Evolutionary conservation across 1,140 invertebrate genomes (phyloP), one percentile per base, ranked within the genome.

Genomic region (Drosophila kohkoa): DNA sequence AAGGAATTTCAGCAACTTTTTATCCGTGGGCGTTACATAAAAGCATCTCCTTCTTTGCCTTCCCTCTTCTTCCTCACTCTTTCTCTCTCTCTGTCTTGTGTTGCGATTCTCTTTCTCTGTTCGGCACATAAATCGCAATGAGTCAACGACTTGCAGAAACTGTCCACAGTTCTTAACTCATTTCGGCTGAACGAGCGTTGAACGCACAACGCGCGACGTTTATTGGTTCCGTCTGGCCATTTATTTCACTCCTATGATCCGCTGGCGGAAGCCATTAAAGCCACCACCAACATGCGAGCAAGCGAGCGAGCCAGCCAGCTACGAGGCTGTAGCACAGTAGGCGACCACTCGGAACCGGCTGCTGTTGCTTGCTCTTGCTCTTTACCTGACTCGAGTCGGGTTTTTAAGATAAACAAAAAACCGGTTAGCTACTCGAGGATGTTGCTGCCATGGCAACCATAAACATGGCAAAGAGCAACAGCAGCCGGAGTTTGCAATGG

Each of bases 221-320:
- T 91, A 90, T 91, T 91, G 87, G 87, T 90, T 90, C 82, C 88
- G 90, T 86, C 90, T 81, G 79, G 79, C 87, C 90, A 92, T 91
- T 92, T 82, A 92, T 91, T 89, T 86, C 81, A 86, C 90, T 92
- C 90, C 83, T 91, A 90, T 90, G 90, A 92, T 92, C 79, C 79
- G 79, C 82, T 92, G 91, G 91, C 90, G 83, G 90, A 89, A 92
- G 90, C 90, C 90, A 92, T 92, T 92, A 92, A 92, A 90, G 79
- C 86, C 77, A 91, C 90, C 86, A 89, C 85, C 85, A 75, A 49
- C 63, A 75, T 64, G 45, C 72, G 63, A 60, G 30, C 35, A 32
- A 32, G 32, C 35, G 35, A 38, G 35, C 35, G 10, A 32, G 32
- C 32, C 5, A 32, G 32, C 32, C 5, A 32, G 35, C 35, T 7